Conservation (phyloP, 64 coral and sea anemone species). For the Montipora cactus region DNA sequence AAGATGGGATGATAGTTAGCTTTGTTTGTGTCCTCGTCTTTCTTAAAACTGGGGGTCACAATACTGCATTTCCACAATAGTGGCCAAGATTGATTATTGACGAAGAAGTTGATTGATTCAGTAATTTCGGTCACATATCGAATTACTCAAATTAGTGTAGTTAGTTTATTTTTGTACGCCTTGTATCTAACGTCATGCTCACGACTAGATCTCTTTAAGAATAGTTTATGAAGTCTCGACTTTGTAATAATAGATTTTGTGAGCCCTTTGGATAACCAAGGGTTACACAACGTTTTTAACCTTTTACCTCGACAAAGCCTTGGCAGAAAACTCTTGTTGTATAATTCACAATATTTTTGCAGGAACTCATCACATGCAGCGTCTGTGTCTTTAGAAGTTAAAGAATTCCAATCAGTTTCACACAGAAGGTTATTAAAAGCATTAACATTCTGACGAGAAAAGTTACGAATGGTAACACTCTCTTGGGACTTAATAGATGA, state of each 20-base stretch:
- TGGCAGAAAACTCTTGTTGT: not conserved
- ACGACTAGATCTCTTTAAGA: not conserved
- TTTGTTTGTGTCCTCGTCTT: no score
- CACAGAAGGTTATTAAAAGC: not conserved
- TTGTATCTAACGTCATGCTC: slow-evolving; percentile 18
- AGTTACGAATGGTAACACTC: not conserved
- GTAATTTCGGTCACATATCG: no score
- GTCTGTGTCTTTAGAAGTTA: not conserved
- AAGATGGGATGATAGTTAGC: no score
- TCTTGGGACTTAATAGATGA: not conserved
- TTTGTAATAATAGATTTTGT: not conserved
- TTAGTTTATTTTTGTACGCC: slow-evolving; percentile 20
- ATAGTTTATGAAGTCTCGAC: not conserved
- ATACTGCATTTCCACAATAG: no score
- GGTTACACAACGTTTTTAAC: not conserved
- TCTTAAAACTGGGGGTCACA: no score
- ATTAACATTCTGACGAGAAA: slow-evolving; percentile 14
- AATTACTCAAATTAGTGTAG: not conserved
- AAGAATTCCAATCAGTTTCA: not conserved
- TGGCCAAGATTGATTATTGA: no score
- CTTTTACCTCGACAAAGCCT: not conserved
- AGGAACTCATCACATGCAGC: not conserved
- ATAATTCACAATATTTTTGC: not conserved
- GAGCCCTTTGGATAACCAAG: not conserved
- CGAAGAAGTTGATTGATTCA: no score